Percentiles rank a stretch among this genome's conserved stretches.
Evolutionary conservation across 2,797 vertebrate genomes (phyloP).

Genomic region (Rhyacichthys aspro): DNA sequence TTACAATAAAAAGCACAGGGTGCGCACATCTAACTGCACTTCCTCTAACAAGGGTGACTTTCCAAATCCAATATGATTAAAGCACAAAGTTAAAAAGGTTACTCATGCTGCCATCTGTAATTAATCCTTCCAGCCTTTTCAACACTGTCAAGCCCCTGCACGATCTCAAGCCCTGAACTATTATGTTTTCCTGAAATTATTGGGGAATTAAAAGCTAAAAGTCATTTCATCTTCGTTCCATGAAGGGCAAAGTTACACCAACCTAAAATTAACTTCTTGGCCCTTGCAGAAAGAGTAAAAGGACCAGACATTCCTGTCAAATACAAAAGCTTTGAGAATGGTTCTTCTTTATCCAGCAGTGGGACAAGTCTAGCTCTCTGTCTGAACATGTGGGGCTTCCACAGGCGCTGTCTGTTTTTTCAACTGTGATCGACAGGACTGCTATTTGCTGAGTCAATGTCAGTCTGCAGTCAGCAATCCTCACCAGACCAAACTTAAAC

Average conservation of each 20-base stretch:
- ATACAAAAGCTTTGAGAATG: neutral
- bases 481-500: too few relatives aligned
- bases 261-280: slow-evolving; percentile 42
- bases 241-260: slow-evolving; percentile 44
- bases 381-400: slow-evolving; percentile 47
- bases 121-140: slow-evolving; percentile 68
- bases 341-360: slow-evolving; percentile 21
- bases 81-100: slow-evolving; percentile 69
- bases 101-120: slow-evolving; percentile 54
- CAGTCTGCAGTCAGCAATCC: slow-evolving; percentile 56
- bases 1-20: slow-evolving; percentile 26
- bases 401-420: slow-evolving; percentile 58
- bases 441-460: slow-evolving; percentile 76
- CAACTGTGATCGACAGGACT: slow-evolving; percentile 74
- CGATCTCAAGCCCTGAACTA: slow-evolving; percentile 44
- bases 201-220: slow-evolving; percentile 65
- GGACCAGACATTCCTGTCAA: slow-evolving; percentile 25
- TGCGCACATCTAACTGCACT: slow-evolving; percentile 37
- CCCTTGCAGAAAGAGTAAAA: slow-evolving; percentile 24
- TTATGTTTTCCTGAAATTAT: slow-evolving; percentile 57
- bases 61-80: slow-evolving; percentile 39
- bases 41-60: slow-evolving; percentile 32
- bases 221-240: slow-evolving; percentile 46
- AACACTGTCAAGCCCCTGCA: slow-evolving; percentile 45
- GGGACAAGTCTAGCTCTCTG: slow-evolving; percentile 27